A percentile compares a stretch with the other conserved stretches of the same genome.
Evolutionary conservation across 2,797 vertebrate species (phyloP).

Genomic region (Phrynocephalus vlangalii): DNA sequence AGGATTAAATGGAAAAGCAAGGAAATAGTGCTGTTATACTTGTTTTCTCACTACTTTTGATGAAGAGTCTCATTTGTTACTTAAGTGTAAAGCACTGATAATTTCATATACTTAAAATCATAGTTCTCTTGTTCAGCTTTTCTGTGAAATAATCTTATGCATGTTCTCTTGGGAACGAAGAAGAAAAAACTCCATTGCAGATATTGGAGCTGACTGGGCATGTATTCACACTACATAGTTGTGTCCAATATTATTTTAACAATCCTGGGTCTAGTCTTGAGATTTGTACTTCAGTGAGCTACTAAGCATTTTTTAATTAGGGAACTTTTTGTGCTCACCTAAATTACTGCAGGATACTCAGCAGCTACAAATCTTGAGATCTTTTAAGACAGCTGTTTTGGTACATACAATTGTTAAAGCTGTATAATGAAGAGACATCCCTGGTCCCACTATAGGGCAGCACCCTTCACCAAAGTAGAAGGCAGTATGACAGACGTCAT

Average conservation of each 20-base stretch:
- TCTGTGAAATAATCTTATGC: background rate
- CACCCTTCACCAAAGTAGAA: background rate
- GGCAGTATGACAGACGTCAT: background rate
- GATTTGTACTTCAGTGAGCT: too few species aligned
- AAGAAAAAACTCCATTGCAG: background rate
- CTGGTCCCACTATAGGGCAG: background rate
- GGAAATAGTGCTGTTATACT: background rate
- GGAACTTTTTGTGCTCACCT: too few species aligned
- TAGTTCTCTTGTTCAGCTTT: too few species aligned
- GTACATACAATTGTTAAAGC: too few species aligned
- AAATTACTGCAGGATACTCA: too few species aligned
- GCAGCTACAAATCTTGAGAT: too few species aligned
- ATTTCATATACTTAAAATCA: background rate
- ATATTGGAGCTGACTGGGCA: background rate
- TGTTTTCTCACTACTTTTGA: background rate
- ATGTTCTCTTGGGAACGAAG: background rate
- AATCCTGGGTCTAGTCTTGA: too few species aligned
- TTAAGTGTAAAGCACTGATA: background rate
- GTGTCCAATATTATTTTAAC: too few species aligned
- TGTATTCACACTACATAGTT: too few species aligned
- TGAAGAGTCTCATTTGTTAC: background rate
- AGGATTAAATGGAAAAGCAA: background rate
- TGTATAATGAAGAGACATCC: too few species aligned
- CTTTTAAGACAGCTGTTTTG: too few species aligned
- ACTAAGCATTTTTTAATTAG: too few species aligned